Conservation (phyloP, 2,888 invertebrate species). For the Lithodes maja region DNA sequence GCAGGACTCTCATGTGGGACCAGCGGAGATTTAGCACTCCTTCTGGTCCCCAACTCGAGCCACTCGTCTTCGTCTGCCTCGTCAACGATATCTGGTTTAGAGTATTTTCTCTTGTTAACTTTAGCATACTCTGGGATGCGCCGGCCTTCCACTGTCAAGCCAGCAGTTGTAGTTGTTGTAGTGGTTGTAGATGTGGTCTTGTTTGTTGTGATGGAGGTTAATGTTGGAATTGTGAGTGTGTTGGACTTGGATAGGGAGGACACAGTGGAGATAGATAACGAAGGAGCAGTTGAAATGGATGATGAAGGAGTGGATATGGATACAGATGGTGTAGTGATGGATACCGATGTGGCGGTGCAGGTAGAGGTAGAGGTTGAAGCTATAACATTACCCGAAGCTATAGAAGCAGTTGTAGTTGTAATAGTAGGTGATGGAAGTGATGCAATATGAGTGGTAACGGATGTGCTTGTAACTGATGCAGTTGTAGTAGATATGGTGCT, state of each 20-base stretch:
- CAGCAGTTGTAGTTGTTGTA: neutral
- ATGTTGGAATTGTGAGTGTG: neutral
- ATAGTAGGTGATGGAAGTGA: neutral
- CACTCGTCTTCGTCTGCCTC: conserved; percentile 18
- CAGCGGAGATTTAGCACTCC: neutral
- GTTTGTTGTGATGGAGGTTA: neutral
- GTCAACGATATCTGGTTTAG: conserved; percentile 37
- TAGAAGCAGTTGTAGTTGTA: neutral
- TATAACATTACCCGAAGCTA: neutral
- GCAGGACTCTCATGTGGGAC: conserved; percentile 47
- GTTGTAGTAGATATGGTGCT: neutral
- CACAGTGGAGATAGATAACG: neutral
- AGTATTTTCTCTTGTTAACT: conserved; percentile 65
- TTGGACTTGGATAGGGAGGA: neutral
- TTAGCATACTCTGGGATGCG: conserved; percentile 68
- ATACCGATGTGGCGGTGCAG: neutral
- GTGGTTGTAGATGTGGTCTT: neutral
- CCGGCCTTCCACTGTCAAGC: conserved; percentile 35
- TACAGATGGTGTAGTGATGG: neutral
- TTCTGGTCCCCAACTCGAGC: neutral
- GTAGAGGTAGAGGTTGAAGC: neutral
- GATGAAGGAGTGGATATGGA: neutral
- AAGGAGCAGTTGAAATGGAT: neutral
- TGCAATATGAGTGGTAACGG: neutral
- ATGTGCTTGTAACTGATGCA: neutral